Base-by-base conservation (phyloP, 2,888 invertebrate species). In the Acanthosepion esculentum region DNA sequence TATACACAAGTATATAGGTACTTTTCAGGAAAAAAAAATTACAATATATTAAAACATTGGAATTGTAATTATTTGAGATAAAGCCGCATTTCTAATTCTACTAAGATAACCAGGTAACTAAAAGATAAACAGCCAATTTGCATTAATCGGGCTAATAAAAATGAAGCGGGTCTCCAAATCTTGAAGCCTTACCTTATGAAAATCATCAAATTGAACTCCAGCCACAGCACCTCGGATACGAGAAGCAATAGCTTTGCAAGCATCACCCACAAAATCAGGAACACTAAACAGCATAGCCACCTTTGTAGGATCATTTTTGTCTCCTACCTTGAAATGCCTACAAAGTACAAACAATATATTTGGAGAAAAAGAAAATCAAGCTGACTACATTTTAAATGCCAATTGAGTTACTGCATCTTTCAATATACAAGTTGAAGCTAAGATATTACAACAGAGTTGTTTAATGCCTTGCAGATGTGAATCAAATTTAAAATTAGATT, bases 191-290 rank as follows among this genome's bases (percentile, higher is more conserved):
- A 97, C 97, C 97, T 98, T 98, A 96, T 98, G 98, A 96, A 98
- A 98, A 95, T 98, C 97, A 96, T 98, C 98, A 96, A 98, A 98
- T 95, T 97, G 97, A 7, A 97, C 97, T 94, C 97, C 97, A 41
- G 98, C 98, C 0, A 98, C 98, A 59, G 98, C 97, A 29, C 98
- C 98, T 96, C 98, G 96, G 48, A 98, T 97, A 26, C 98, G 96
- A 20, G 98, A 98, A 7, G 98, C 98, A 91, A 98, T 97, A 48
- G 98, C 98, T 96, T 98, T 98, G 96, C 98, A 98, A 33, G 97
- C 97, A 96, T 98, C 98, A 33, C 98, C 98, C n/a, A 98, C 97
- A 96, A 98, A 98, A 96, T 98, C 98, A 18, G 98, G 98, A 12
- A 98, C 98, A 96, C 97, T 97, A 96, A 98, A 98, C n/a, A 98